These are phyloP conservation scores for Tetrapedia diversipes DNA, from an alignment of 2,888 invertebrate genomes.

Conservation along the genomic window DNA sequence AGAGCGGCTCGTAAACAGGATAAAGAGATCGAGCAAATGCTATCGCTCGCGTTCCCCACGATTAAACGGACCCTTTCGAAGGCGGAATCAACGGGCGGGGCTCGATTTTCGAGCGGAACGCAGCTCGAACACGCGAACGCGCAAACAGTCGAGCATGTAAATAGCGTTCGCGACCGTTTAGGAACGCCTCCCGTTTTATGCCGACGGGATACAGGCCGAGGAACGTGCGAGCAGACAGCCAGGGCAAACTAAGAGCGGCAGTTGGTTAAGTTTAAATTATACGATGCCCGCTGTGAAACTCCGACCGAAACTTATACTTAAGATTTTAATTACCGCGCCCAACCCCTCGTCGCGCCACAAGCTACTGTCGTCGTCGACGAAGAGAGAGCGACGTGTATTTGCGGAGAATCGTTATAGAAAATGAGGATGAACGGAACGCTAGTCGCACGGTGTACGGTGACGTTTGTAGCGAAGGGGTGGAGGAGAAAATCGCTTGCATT, in stretches of 20 bases:
- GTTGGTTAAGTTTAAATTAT: conserved; percentile 58
- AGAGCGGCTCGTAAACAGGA: conserved; percentile 25
- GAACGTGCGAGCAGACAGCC: neutral
- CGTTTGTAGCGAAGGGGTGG: no score
- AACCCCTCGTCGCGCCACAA: neutral
- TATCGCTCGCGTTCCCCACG: conserved; percentile 35
- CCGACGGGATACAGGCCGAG: conserved; percentile 1
- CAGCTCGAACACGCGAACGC: conserved; percentile 39
- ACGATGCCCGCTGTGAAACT: conserved; percentile 24
- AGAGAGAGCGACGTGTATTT: neutral
- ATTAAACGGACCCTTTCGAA: conserved; percentile 25
- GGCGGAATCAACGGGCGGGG: neutral
- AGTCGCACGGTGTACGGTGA: neutral
- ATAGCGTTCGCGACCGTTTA: conserved; percentile 50
- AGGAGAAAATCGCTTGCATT: neutral
- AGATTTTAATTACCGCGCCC: conserved; percentile 52
- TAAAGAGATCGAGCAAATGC: conserved; percentile 32
- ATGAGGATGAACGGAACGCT: conserved; percentile 5
- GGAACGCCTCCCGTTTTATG: conserved; percentile 45
- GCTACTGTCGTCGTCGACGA: neutral
- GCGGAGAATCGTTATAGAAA: conserved; percentile 21
- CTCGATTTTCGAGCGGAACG: conserved; percentile 22
- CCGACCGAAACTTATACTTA: conserved; percentile 30
- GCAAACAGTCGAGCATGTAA: conserved; percentile 48
- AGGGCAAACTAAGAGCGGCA: conserved; percentile 36